These are phyloP conservation scores for Cataglyphis livida DNA, from an alignment of 2,888 invertebrate species.

Conservation along the genomic window DNA sequence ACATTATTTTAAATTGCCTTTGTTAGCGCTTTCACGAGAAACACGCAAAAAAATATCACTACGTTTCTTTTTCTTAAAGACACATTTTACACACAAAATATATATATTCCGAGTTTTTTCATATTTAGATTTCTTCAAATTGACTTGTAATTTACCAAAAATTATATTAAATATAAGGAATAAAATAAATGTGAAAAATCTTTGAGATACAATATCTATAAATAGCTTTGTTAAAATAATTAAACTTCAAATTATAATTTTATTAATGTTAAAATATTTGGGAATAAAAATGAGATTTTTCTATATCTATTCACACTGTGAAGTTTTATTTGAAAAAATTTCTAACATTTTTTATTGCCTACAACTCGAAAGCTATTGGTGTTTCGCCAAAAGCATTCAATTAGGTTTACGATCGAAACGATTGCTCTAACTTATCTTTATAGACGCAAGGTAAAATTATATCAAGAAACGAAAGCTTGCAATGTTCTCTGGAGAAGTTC, in stretches of 20 bases:
- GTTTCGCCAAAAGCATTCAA: neutral
- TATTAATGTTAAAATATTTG: neutral
- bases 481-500: slow-evolving; percentile 21
- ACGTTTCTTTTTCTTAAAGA: no score
- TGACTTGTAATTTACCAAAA: neutral
- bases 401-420: slow-evolving; percentile 23
- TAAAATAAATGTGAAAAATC: neutral
- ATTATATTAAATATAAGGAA: neutral
- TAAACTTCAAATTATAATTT: neutral
- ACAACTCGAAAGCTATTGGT: slow-evolving; percentile 3
- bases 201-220: neutral
- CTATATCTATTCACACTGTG: neutral
- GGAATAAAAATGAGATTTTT: neutral
- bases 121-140: neutral
- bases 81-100: neutral
- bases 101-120: neutral
- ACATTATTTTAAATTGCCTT: neutral
- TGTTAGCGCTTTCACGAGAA: neutral
- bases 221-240: neutral
- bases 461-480: neutral
- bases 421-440: slow-evolving; percentile 23
- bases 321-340: neutral
- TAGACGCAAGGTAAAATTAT: neutral
- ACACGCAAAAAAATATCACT: neutral
- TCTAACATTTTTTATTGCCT: neutral